phyloP scores from a whole-genome alignment of 2,888 invertebrate species.

The Macrostomum cliftonense region DNA sequence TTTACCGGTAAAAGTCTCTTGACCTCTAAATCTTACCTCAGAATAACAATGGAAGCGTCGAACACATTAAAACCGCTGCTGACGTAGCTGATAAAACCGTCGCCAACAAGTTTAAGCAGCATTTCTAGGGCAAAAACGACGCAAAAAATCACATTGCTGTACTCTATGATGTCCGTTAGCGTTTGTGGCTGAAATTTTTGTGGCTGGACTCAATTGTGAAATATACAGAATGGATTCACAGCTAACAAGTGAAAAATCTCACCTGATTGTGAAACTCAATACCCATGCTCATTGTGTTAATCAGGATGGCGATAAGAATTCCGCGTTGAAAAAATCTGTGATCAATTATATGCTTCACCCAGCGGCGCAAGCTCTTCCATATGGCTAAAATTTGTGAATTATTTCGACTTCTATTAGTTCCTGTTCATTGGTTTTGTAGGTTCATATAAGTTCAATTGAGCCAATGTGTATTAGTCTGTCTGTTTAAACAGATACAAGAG shows the following conservation, averaged over 20 bases:
- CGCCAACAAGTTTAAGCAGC: conserved; percentile 78
- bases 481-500: no score
- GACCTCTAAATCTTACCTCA: conserved; percentile 79
- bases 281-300: conserved; percentile 97
- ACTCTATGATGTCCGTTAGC: conserved; percentile 78
- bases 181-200: conserved; percentile 53
- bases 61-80: conserved; percentile 97
- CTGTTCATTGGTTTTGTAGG: no score
- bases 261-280: conserved; percentile 91
- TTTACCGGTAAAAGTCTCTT: not conserved
- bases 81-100: conserved; percentile 87
- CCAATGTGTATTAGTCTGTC: no score
- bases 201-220: no score
- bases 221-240: no score
- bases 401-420: no score
- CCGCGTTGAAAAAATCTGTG: conserved; percentile 88
- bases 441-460: no score
- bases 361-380: no score
- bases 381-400: no score
- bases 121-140: conserved; percentile 92
- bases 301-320: conserved; percentile 80
- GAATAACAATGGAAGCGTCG: conserved; percentile 87
- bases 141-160: conserved; percentile 89
- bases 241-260: conserved; percentile 8
- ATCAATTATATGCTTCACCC: conserved; percentile 46